These are phyloP conservation scores for Egretta garzetta DNA, from an alignment of 2,113 vertebrate species.

Conservation along the genomic window DNA sequence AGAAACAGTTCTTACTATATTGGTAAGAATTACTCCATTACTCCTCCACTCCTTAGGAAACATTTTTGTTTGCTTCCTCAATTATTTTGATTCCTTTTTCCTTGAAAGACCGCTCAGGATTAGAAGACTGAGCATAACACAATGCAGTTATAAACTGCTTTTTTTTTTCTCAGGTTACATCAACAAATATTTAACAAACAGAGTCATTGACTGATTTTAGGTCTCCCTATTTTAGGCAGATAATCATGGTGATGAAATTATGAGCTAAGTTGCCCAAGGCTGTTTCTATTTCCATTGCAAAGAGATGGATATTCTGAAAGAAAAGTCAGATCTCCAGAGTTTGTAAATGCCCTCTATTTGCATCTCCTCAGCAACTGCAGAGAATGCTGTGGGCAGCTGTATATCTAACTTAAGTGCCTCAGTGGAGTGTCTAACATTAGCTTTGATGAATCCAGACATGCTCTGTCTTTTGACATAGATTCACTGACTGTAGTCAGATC, in stretches of 20 bases:
- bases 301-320: not conserved
- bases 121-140: not conserved
- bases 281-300: not conserved
- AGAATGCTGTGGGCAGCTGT: not conserved
- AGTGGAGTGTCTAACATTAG: not conserved
- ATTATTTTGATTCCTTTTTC: not conserved
- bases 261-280: not conserved
- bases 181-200: not conserved
- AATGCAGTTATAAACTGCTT: not conserved
- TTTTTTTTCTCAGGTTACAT: not conserved
- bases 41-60: not conserved
- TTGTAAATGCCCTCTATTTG: not conserved
- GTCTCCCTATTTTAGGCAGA: not conserved
- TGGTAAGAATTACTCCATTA: not conserved
- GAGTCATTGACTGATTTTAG: not conserved
- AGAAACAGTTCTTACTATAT: not conserved
- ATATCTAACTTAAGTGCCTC: not conserved
- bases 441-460: not conserved
- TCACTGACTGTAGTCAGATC: not conserved
- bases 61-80: not conserved
- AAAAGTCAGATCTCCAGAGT: not conserved
- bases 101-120: not conserved
- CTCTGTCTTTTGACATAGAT: not conserved
- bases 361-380: not conserved
- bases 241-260: not conserved